Evolutionary conservation across 2,888 invertebrate genomes (phyloP).

Genomic region (Coenonympha glycerion): DNA sequence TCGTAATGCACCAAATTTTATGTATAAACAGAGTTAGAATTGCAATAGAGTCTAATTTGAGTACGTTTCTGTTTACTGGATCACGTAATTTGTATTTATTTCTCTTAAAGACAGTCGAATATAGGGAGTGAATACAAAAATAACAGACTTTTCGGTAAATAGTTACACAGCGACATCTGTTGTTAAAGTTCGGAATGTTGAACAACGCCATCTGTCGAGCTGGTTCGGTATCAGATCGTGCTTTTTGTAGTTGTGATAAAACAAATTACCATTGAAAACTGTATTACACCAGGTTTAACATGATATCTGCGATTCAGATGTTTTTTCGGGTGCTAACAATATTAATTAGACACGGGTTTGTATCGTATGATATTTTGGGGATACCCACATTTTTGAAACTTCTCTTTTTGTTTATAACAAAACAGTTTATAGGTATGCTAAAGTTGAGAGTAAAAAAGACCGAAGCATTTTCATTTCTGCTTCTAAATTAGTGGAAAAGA

Average conservation of each 20-base stretch:
- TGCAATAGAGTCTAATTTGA: constrained; percentile 30
- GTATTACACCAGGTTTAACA: too few relatives aligned
- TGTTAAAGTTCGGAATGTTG: constrained; percentile 16
- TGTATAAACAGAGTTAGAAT: constrained; percentile 37
- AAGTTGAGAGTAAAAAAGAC: not conserved
- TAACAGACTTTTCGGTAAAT: constrained; percentile 8
- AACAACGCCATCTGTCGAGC: constrained; percentile 46
- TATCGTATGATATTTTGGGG: constrained; percentile 33
- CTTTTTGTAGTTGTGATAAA: constrained; percentile 53
- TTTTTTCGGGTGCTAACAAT: constrained; percentile 53
- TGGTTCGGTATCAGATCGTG: constrained; percentile 45
- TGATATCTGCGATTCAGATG: constrained; percentile 31
- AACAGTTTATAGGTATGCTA: constrained; percentile 4
- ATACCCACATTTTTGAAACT: constrained; percentile 47
- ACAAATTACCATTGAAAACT: constrained; percentile 36
- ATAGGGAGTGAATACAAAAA: constrained; percentile 4
- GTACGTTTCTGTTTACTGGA: constrained; percentile 5
- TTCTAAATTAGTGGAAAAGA: too few relatives aligned
- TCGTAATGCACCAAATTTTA: constrained; percentile 14
- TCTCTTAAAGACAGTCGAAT: constrained; percentile 7
- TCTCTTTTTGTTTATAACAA: constrained; percentile 15
- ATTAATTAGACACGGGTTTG: constrained; percentile 36
- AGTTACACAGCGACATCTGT: constrained; percentile 17
- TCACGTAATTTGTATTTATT: constrained; percentile 3
- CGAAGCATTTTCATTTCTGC: too few relatives aligned